A percentile compares a stretch with the other conserved stretches of the same genome.
These are phyloP conservation scores for Polydrusus pterygomalis DNA, from an alignment of 2,888 invertebrate genomes.

Conservation along the genomic window DNA sequence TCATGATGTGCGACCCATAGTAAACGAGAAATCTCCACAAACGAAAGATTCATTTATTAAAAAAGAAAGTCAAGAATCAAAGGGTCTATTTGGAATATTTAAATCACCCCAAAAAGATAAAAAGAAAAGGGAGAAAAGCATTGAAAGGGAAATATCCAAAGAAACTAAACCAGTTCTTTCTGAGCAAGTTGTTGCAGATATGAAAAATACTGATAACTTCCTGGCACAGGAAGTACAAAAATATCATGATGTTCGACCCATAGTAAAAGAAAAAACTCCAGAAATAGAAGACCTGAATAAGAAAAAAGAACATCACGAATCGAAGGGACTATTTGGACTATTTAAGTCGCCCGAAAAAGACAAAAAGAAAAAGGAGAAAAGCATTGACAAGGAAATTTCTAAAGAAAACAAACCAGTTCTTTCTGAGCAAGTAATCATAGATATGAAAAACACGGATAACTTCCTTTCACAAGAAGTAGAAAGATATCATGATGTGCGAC, in stretches of 20 bases:
- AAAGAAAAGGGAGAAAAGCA: slow-evolving; percentile 29
- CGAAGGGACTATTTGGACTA: too few relatives aligned
- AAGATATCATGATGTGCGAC: slow-evolving; percentile 51
- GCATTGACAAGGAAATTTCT: slow-evolving; percentile 4
- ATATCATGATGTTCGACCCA: slow-evolving; percentile 57
- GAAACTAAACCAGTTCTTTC: slow-evolving; percentile 35
- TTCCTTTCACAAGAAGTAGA: slow-evolving; percentile 53
- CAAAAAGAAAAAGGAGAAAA: slow-evolving; percentile 32
- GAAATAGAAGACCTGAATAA: slow-evolving; percentile 32
- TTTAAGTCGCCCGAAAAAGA: slow-evolving; percentile 43
- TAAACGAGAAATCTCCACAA: slow-evolving; percentile 7
- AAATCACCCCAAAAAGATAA: slow-evolving; percentile 43
- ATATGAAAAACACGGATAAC: slow-evolving; percentile 56
- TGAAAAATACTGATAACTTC: slow-evolving; percentile 44
- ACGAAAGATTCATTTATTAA: slow-evolving; percentile 36
- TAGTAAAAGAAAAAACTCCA: slow-evolving; percentile 18
- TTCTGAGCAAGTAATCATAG: slow-evolving; percentile 18
- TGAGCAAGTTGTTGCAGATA: slow-evolving; percentile 43
- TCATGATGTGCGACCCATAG: slow-evolving; percentile 57
- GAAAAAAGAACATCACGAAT: too few relatives aligned
- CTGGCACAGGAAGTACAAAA: slow-evolving; percentile 53
- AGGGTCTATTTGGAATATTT: slow-evolving; percentile 48
- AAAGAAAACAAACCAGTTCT: slow-evolving; percentile 32
- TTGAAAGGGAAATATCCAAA: background rate
- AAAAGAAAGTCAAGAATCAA: slow-evolving; percentile 56